Evolutionary conservation across 2,797 vertebrate species (phyloP).

Genomic region (Pempheris klunzingeri): DNA sequence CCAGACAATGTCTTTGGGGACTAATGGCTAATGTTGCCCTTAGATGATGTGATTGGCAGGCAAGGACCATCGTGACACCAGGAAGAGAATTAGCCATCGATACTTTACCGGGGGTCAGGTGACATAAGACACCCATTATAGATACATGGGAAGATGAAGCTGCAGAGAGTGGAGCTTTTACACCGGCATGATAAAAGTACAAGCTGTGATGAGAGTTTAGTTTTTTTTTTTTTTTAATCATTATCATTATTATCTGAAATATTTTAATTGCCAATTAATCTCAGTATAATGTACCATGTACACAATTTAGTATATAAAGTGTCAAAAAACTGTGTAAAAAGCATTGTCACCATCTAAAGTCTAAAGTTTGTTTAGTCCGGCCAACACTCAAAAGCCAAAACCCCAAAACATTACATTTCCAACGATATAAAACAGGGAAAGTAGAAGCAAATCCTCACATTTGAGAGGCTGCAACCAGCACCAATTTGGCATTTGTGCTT

Average conservation of each 20-base stretch:
- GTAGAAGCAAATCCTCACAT: background rate
- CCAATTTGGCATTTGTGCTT: too few relatives aligned
- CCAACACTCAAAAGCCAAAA: background rate
- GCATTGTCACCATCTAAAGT: too few relatives aligned
- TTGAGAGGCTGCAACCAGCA: background rate
- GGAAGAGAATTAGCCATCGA: constrained; percentile 55
- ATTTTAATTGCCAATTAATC: background rate
- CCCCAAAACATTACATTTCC: background rate
- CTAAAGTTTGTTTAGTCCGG: background rate
- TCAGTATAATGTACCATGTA: too few relatives aligned
- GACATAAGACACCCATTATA: constrained; percentile 65
- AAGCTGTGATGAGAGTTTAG: background rate
- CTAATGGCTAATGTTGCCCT: constrained; percentile 68
- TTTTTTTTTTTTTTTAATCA: too few relatives aligned
- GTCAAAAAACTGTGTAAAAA: too few relatives aligned
- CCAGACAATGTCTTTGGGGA: constrained; percentile 66
- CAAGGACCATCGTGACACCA: constrained; percentile 66
- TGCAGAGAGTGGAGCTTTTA: constrained; percentile 24
- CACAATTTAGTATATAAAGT: background rate
- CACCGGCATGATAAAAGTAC: background rate
- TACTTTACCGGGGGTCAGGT: constrained; percentile 54
- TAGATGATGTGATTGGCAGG: constrained; percentile 69
- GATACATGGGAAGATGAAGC: constrained; percentile 58
- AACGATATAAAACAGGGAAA: background rate
- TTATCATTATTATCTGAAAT: background rate